Conservation (phyloP, 2,113 vertebrate species). For the Trachemys scripta region DNA sequence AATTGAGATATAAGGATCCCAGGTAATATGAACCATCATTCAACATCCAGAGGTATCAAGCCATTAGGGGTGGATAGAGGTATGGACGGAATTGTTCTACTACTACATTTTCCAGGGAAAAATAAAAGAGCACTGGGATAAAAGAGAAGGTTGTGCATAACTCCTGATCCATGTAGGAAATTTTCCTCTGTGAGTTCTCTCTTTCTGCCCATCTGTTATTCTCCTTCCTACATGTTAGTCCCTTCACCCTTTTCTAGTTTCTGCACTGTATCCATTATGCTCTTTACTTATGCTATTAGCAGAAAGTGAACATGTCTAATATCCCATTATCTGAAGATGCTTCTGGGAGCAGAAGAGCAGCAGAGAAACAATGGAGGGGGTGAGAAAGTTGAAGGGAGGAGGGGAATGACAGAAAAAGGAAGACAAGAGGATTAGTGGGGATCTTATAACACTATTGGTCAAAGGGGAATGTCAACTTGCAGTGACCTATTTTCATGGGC, state of each 20-base stretch:
- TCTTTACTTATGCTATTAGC: background rate
- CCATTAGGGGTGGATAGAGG: background rate
- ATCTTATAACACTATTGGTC: background rate
- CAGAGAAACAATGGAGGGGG: background rate
- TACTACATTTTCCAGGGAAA: too few species aligned
- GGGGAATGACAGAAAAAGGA: background rate
- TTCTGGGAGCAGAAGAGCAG: background rate
- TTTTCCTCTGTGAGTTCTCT: background rate
- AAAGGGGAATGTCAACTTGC: conserved; percentile 8
- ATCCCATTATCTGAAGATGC: background rate
- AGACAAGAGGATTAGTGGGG: background rate
- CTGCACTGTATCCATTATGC: background rate
- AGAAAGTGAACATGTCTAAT: background rate
- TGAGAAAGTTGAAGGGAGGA: background rate
- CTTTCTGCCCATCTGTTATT: background rate
- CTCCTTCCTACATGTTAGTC: background rate
- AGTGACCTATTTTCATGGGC: background rate
- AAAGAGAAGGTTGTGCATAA: background rate
- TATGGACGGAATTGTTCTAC: too few species aligned
- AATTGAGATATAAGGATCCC: background rate
- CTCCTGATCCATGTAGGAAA: background rate
- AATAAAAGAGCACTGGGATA: too few species aligned
- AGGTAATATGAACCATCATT: background rate
- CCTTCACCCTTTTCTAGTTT: background rate
- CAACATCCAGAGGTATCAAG: background rate